These are phyloP conservation scores for Lepidochrysops patricia DNA, from an alignment of 2,888 invertebrate species.

Conservation along the genomic window DNA sequence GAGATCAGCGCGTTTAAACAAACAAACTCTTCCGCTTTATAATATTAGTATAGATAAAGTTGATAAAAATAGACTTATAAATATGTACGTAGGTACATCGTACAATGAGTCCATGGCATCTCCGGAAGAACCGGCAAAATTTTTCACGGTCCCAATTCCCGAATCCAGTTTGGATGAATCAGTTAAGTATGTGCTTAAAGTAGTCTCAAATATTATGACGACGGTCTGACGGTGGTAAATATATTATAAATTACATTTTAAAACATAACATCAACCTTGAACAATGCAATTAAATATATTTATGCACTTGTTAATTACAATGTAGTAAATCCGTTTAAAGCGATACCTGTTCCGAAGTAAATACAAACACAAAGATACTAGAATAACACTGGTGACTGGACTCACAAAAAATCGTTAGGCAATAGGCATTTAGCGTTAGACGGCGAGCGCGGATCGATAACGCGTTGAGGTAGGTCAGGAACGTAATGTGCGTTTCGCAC, in stretches of 20 bases:
- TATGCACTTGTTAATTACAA: not conserved
- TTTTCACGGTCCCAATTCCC: not conserved
- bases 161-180: not conserved
- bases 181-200: not conserved
- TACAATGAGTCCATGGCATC: no score
- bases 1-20: no score
- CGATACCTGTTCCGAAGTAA: not conserved
- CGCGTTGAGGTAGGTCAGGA: constrained; percentile 63
- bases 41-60: no score
- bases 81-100: not conserved
- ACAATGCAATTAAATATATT: not conserved
- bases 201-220: no score
- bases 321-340: not conserved
- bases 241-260: not conserved
- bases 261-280: not conserved
- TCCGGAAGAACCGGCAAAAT: not conserved
- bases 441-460: constrained; percentile 56
- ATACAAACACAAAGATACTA: constrained; percentile 16
- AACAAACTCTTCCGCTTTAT: no score
- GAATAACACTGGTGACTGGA: constrained; percentile 22
- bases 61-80: not conserved
- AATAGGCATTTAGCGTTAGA: constrained; percentile 30
- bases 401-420: constrained; percentile 33
- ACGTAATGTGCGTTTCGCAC: constrained; percentile 31
- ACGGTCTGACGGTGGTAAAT: no score